phyloP scores from a whole-genome alignment of 2,113 vertebrate genomes.

The Sclerurus mexicanus region DNA sequence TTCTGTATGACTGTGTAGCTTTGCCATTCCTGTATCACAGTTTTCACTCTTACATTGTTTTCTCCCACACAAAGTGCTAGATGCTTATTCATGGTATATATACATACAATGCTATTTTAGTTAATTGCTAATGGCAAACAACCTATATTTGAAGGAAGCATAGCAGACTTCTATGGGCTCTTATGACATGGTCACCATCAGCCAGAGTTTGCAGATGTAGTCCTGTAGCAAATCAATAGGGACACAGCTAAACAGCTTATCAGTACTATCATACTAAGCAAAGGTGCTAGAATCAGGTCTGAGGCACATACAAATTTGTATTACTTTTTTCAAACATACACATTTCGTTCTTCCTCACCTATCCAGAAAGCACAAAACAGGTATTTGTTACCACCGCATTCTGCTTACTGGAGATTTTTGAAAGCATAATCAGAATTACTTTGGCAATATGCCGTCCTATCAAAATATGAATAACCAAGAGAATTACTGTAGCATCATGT shows the following conservation, averaged over 20 bases:
- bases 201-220: neutral
- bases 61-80: neutral
- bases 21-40: neutral
- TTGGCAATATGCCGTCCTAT: neutral
- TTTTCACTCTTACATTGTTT: neutral
- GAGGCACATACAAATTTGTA: neutral
- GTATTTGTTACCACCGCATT: neutral
- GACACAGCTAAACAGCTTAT: neutral
- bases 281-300: neutral
- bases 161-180: neutral
- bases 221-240: neutral
- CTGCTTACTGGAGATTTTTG: neutral
- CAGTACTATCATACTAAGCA: neutral
- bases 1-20: neutral
- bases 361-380: neutral
- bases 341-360: neutral
- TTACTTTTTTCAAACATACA: neutral
- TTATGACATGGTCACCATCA: neutral
- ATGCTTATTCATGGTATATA: neutral
- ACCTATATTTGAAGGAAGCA: neutral
- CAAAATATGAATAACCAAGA: neutral
- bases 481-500: neutral
- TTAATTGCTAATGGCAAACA: neutral
- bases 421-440: neutral
- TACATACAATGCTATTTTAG: neutral